A percentile compares a stretch with the other conserved stretches of the same genome.
Evolutionary conservation across 2,113 vertebrate genomes (phyloP).

Genomic region (Lagopus leucura): DNA sequence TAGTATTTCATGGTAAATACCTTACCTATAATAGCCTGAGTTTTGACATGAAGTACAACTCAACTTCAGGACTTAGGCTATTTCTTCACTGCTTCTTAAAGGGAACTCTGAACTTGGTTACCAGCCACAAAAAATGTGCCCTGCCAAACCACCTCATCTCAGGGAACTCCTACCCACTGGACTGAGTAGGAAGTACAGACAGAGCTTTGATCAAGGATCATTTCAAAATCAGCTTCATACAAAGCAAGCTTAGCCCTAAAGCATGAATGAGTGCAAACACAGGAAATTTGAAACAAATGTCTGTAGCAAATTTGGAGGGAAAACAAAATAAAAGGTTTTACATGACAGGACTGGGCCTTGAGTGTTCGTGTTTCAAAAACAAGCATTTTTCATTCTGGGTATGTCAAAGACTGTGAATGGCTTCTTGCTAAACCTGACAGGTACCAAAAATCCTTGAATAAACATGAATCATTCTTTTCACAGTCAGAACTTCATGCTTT

Average conservation of each 20-base stretch:
- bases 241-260: not conserved
- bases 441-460: not conserved
- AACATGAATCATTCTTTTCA: not conserved
- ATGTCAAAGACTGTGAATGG: not conserved
- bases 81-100: not conserved
- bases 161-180: not conserved
- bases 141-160: not conserved
- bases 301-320: not conserved
- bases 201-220: not conserved
- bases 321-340: not conserved
- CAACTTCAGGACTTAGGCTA: not conserved
- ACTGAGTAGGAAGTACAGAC: fast-evolving
- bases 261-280: not conserved
- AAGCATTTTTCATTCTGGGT: not conserved
- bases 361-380: not conserved
- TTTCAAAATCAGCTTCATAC: not conserved
- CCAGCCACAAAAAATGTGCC: not conserved
- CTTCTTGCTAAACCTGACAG: not conserved
- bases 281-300: not conserved
- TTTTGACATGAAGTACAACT: not conserved
- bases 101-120: not conserved
- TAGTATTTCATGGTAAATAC: not conserved
- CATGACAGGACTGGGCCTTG: not conserved
- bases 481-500: not conserved
- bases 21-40: not conserved